A percentile compares a stretch with the other conserved stretches of the same genome.
Evolutionary conservation across 92 coral and sea anemone species (phyloP).

Genomic region (Anthopleura xanthogrammica): DNA sequence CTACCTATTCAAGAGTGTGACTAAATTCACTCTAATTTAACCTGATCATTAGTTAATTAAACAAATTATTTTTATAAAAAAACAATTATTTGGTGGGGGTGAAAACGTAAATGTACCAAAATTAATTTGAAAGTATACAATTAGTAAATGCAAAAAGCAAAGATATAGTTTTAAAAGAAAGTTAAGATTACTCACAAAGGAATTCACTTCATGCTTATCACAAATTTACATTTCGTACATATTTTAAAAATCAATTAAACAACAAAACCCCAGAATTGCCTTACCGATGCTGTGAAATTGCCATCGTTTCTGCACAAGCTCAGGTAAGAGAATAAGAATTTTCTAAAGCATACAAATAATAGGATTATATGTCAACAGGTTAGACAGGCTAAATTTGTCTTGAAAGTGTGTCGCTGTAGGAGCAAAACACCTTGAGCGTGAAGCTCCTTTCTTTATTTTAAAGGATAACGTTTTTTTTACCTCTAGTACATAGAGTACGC

Average conservation of each 20-base stretch:
- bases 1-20: too few relatives aligned
- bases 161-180: too few relatives aligned
- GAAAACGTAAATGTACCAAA: too few relatives aligned
- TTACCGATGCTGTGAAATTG: conserved; percentile 97
- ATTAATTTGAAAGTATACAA: too few relatives aligned
- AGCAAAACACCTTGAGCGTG: background rate
- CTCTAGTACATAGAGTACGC: conserved; percentile 85
- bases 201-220: too few relatives aligned
- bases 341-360: conserved; percentile 51
- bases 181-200: too few relatives aligned
- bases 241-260: background rate
- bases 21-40: too few relatives aligned
- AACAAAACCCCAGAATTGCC: background rate
- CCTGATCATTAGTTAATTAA: too few relatives aligned
- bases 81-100: too few relatives aligned
- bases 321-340: conserved; percentile 87
- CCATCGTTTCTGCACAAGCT: conserved; percentile 91
- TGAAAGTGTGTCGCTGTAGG: background rate
- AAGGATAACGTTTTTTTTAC: conserved; percentile 24
- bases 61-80: too few relatives aligned
- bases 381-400: background rate
- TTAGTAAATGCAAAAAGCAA: too few relatives aligned
- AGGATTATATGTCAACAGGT: background rate
- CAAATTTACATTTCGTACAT: background rate
- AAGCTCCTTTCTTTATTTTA: background rate